Percentiles rank a stretch among this genome's conserved stretches.
Evolutionary conservation across 2,888 invertebrate species (phyloP).

Genomic region (Onchidella celtica): DNA sequence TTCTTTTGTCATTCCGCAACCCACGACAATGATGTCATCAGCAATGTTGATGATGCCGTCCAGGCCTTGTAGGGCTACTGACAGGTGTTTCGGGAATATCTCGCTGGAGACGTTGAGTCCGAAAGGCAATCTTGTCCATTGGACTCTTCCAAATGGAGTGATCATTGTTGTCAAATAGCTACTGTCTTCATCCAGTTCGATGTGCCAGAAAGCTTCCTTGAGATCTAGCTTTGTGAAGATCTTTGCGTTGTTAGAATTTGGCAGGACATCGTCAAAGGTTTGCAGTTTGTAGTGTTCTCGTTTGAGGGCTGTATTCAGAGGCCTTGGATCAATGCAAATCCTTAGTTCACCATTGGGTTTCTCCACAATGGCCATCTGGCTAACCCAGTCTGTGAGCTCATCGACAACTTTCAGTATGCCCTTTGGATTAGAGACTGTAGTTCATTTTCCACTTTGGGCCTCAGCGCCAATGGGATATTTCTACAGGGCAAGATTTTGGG

Average conservation of each 20-base stretch:
- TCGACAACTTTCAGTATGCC: slow-evolving; percentile 37
- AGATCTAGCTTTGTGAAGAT: slow-evolving; percentile 61
- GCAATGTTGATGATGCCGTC: slow-evolving; percentile 52
- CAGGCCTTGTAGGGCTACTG: slow-evolving; percentile 50
- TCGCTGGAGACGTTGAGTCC: slow-evolving; percentile 46
- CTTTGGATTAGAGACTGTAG: slow-evolving; percentile 36
- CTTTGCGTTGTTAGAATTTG: slow-evolving; percentile 54
- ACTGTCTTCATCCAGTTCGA: slow-evolving; percentile 53
- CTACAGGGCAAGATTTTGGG: slow-evolving; percentile 45
- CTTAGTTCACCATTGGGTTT: slow-evolving; percentile 39
- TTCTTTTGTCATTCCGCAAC: slow-evolving; percentile 49
- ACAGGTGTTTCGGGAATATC: slow-evolving; percentile 53
- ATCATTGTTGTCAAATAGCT: too few species aligned
- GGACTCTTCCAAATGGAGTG: too few species aligned
- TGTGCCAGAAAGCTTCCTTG: slow-evolving; percentile 60
- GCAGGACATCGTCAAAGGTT: slow-evolving; percentile 59
- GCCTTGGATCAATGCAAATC: slow-evolving; percentile 54
- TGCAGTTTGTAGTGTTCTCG: slow-evolving; percentile 54
- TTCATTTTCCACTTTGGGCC: slow-evolving; percentile 41
- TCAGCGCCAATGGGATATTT: slow-evolving; percentile 42
- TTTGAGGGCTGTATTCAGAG: slow-evolving; percentile 52
- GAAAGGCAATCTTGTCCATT: too few species aligned
- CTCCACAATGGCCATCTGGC: slow-evolving; percentile 52
- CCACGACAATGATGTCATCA: slow-evolving; percentile 55
- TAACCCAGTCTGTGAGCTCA: slow-evolving; percentile 53